Percentiles rank a stretch among this genome's conserved stretches.
These are phyloP conservation scores for Rhinolophus sinicus DNA, from an alignment of 2,113 vertebrate species.

Conservation along the genomic window DNA sequence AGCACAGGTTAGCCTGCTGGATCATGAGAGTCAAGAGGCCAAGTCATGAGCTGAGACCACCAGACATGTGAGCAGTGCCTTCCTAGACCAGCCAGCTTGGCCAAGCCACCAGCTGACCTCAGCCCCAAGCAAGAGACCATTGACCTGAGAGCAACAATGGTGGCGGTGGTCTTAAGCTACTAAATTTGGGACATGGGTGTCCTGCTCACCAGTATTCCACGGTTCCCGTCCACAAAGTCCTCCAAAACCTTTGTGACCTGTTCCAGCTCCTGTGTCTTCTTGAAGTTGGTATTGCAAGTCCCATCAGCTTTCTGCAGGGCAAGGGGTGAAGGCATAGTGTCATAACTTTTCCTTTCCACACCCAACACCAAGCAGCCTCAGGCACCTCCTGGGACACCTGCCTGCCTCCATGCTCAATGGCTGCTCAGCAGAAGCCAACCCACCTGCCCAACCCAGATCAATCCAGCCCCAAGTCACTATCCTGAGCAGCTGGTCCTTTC, in stretches of 20 bases:
- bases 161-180: not conserved
- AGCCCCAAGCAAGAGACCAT: not conserved
- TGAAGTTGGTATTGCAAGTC: slow-evolving; percentile 93
- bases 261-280: slow-evolving; percentile 90
- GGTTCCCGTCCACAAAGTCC: slow-evolving; percentile 90
- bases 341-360: not conserved
- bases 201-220: slow-evolving; percentile 87
- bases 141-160: not conserved
- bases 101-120: not conserved
- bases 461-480: not conserved
- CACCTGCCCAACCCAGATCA: not conserved
- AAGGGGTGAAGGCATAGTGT: not conserved
- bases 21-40: not conserved
- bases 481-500: not conserved
- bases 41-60: not conserved
- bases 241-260: slow-evolving; percentile 89
- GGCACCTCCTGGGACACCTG: not conserved
- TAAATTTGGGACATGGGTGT: not conserved
- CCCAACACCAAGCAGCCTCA: not conserved
- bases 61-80: not conserved
- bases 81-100: not conserved
- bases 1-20: not conserved
- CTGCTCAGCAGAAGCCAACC: not conserved
- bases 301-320: slow-evolving; percentile 89
- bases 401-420: not conserved